Evolutionary conservation across 64 coral and sea anemone genomes (phyloP).

Genomic region (Actinia equina): DNA sequence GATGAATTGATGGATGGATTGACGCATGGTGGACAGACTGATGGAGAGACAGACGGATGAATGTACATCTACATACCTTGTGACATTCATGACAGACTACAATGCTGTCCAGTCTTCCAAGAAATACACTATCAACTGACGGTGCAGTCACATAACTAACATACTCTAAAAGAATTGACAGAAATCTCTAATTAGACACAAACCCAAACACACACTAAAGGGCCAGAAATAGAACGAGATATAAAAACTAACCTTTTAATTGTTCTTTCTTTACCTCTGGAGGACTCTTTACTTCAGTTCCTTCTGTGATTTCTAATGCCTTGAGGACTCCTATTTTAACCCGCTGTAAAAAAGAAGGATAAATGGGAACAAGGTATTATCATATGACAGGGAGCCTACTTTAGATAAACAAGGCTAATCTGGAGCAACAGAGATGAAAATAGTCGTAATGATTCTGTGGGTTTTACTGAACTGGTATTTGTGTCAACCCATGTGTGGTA

Average conservation of each 20-base stretch:
- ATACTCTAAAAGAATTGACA: constrained; percentile 40
- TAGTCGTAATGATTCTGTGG: too few species aligned
- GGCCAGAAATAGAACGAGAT: not conserved
- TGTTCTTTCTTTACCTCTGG: constrained; percentile 26
- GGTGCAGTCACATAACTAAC: constrained; percentile 20
- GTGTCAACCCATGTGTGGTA: too few species aligned
- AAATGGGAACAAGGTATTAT: too few species aligned
- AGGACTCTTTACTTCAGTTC: constrained; percentile 6
- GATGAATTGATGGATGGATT: too few species aligned
- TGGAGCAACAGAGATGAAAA: too few species aligned
- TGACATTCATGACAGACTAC: constrained; percentile 50
- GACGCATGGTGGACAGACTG: too few species aligned
- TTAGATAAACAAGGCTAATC: too few species aligned
- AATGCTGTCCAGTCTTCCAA: constrained; percentile 51
- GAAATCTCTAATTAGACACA: not conserved
- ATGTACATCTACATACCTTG: constrained; percentile 19
- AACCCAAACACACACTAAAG: not conserved
- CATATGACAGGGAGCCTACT: too few species aligned
- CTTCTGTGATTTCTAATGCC: constrained; percentile 22
- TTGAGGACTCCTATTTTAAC: constrained; percentile 43
- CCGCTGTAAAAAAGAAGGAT: constrained; percentile 12
- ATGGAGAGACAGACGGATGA: too few species aligned
- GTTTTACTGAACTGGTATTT: too few species aligned
- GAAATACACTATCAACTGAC: constrained; percentile 50
- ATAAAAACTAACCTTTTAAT: constrained; percentile 23